phyloP scores from a whole-genome alignment of 2,113 vertebrate genomes.

The Neogobius melanostomus region DNA sequence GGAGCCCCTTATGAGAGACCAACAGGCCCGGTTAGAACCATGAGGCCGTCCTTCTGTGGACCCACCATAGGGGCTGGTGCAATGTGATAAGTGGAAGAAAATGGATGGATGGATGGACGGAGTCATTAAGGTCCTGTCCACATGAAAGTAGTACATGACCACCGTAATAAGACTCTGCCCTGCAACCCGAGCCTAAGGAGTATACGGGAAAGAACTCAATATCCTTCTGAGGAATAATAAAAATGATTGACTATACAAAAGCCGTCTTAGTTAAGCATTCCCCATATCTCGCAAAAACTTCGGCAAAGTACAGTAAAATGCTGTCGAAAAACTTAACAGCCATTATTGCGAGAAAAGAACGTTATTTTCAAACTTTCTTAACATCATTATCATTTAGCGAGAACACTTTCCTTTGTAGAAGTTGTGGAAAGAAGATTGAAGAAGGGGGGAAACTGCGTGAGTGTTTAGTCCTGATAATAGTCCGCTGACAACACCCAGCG shows the following conservation, averaged over 20 bases:
- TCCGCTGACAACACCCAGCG: slow-evolving; percentile 32
- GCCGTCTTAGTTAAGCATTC: background rate
- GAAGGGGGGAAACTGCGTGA: slow-evolving; percentile 17
- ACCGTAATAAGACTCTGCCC: too few relatives aligned
- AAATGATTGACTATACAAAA: background rate
- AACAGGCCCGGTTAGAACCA: too few relatives aligned
- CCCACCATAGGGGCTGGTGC: too few relatives aligned
- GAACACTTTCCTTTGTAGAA: slow-evolving; percentile 62
- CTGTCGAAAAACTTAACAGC: background rate
- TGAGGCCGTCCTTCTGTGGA: too few relatives aligned
- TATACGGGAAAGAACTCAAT: too few relatives aligned
- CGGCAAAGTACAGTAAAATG: background rate
- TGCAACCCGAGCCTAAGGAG: too few relatives aligned
- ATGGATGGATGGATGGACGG: too few relatives aligned
- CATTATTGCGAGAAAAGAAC: slow-evolving; percentile 4
- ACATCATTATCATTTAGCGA: slow-evolving; percentile 62
- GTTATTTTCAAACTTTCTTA: slow-evolving; percentile 22
- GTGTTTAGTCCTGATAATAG: slow-evolving; percentile 71
- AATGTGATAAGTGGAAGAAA: too few relatives aligned
- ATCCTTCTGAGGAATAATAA: background rate
- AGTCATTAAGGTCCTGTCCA: too few relatives aligned
- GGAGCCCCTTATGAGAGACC: too few relatives aligned
- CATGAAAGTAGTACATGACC: too few relatives aligned
- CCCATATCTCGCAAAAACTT: background rate
- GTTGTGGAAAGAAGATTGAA: slow-evolving; percentile 45